Conservation (phyloP, 1,140 invertebrate genomes). For the Plectus sambesii region DNA sequence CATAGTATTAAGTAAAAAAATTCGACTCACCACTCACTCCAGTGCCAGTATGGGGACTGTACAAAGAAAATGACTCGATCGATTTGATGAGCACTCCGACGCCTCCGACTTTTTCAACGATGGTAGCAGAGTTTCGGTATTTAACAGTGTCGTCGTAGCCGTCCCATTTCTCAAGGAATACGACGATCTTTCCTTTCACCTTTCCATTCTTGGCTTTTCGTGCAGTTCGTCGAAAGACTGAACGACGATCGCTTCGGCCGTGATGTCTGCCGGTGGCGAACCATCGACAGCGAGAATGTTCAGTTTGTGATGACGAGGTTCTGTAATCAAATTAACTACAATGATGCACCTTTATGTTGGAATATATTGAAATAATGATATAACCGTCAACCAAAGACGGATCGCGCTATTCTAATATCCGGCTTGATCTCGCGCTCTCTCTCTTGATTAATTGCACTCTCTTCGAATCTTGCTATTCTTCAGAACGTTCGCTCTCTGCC, state of each 20-base stretch:
- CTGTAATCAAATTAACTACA: conserved; percentile 32
- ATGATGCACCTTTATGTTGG: too few species aligned
- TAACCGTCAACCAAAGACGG: too few species aligned
- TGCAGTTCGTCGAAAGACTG: conserved; percentile 19
- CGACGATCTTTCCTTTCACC: conserved; percentile 46
- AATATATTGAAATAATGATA: too few species aligned
- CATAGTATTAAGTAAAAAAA: too few species aligned
- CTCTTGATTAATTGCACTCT: too few species aligned
- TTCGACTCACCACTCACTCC: conserved; percentile 33
- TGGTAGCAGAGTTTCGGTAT: conserved; percentile 39
- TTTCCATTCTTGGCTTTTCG: conserved; percentile 16
- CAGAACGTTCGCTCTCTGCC: too few species aligned
- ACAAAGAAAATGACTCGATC: conserved; percentile 59
- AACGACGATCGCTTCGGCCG: conserved; percentile 28
- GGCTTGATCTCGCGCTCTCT: too few species aligned
- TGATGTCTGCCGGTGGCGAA: conserved; percentile 17
- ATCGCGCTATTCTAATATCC: too few species aligned
- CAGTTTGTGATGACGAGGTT: conserved; percentile 35
- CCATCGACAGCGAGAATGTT: conserved; percentile 43
- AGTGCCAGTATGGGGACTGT: conserved; percentile 46
- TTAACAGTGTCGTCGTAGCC: conserved; percentile 37
- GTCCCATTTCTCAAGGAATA: conserved; percentile 43
- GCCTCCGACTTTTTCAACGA: conserved; percentile 57
- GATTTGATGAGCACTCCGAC: conserved; percentile 63
- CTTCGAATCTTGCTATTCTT: too few species aligned